Percentiles rank a stretch among this genome's conserved stretches.
Evolutionary conservation across 2,113 vertebrate species (phyloP).

Genomic region (Phalacrocorax aristotelis): DNA sequence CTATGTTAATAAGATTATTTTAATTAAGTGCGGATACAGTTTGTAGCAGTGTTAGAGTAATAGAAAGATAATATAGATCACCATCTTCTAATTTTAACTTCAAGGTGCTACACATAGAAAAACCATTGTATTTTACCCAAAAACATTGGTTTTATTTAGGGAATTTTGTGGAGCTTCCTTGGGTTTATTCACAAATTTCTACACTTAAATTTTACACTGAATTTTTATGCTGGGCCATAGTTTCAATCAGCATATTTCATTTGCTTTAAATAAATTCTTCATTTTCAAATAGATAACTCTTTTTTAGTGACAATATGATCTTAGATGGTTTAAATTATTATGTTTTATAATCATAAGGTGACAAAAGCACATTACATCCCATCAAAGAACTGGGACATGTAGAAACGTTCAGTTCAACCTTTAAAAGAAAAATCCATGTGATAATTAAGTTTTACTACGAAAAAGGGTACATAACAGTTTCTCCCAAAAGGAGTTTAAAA

Average conservation of each 20-base stretch:
- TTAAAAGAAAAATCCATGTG: not conserved
- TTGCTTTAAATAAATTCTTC: not conserved
- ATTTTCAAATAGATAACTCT: not conserved
- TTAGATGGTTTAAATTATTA: not conserved
- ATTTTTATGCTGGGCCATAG: not conserved
- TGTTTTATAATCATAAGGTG: not conserved
- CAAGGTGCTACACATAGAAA: not conserved
- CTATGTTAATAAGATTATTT: not conserved
- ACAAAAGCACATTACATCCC: not conserved
- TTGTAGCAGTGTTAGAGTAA: not conserved
- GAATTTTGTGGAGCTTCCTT: not conserved
- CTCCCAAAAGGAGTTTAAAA: not conserved
- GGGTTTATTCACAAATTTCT: not conserved
- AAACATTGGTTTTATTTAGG: not conserved
- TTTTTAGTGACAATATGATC: not conserved
- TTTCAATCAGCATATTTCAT: not conserved
- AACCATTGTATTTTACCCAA: fast-evolving
- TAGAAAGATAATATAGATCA: not conserved
- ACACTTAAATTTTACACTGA: not conserved
- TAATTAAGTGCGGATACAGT: not conserved
- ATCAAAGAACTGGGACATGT: not conserved
- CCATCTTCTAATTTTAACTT: not conserved
- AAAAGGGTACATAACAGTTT: not conserved
- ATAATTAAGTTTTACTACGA: not conserved
- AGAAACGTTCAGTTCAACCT: not conserved